phyloP scores from a whole-genome alignment of 2,113 vertebrate genomes.

The Orientallactaga bullata region DNA sequence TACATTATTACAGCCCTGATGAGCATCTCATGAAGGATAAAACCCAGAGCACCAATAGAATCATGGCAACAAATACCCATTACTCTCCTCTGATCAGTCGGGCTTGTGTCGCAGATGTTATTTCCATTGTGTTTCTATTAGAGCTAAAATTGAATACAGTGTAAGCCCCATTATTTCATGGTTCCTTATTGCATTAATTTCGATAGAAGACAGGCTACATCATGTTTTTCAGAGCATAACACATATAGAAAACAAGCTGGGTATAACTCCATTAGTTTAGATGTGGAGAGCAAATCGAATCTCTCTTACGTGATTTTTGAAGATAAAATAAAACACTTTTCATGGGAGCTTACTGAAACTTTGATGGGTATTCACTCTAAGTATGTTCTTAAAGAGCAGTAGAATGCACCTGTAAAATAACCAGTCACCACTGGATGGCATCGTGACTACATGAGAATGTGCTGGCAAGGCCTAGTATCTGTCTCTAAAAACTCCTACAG shows the following conservation, averaged over 20 bases:
- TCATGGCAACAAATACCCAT: constrained; percentile 72
- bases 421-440: constrained; percentile 60
- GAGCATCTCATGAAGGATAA: constrained; percentile 41
- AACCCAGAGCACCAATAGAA: constrained; percentile 60
- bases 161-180: constrained; percentile 83
- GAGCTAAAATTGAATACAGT: constrained; percentile 81
- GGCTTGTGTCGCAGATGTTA: constrained; percentile 70
- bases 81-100: constrained; percentile 65
- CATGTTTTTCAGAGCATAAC: constrained; percentile 76
- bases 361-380: not conserved
- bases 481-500: constrained; percentile 59
- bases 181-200: constrained; percentile 83
- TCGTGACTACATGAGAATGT: constrained; percentile 37
- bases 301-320: constrained; percentile 66
- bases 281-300: constrained; percentile 75
- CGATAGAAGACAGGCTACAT: constrained; percentile 77
- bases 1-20: constrained; percentile 28
- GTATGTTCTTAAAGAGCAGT: not conserved
- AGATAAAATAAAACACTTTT: constrained; percentile 68
- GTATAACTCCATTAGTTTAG: constrained; percentile 81
- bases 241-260: constrained; percentile 80
- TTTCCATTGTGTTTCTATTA: constrained; percentile 81
- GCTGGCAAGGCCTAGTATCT: constrained; percentile 20
- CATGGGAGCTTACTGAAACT: constrained; percentile 52
- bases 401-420: constrained; percentile 3